Percentiles rank a stretch among this genome's conserved stretches.
Conservation (phyloP, 2,113 vertebrate genomes). For the Phocoena sinus region DNA sequence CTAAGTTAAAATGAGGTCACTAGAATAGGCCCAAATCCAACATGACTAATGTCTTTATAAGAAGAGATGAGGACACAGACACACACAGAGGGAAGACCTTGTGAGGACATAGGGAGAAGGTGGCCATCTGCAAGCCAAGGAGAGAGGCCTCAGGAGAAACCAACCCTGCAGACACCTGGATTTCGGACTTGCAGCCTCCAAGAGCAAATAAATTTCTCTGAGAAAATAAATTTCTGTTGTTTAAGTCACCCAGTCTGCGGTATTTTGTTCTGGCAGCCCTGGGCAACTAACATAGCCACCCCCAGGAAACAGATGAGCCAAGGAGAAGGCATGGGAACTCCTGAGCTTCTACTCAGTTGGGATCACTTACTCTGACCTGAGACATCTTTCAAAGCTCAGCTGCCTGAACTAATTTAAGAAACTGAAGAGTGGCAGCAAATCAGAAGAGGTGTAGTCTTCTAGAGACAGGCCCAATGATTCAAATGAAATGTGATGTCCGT, state of each 20-base stretch:
- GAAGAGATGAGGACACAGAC: neutral
- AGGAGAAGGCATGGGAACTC: neutral
- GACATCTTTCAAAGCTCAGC: neutral
- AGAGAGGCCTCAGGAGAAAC: neutral
- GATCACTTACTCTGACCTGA: neutral
- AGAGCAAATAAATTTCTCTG: neutral
- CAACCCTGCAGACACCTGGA: neutral
- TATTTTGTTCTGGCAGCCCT: neutral
- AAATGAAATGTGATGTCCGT: neutral
- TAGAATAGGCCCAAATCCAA: neutral
- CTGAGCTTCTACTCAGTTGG: neutral
- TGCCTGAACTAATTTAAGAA: neutral
- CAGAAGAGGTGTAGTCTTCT: neutral
- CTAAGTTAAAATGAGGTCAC: neutral
- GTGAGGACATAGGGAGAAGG: neutral
- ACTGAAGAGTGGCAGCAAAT: neutral
- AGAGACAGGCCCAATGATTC: neutral
- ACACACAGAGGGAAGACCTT: neutral
- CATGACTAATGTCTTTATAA: neutral
- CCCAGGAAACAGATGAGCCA: neutral
- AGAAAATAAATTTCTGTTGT: neutral
- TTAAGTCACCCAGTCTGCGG: neutral
- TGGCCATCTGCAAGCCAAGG: neutral
- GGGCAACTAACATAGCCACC: neutral
- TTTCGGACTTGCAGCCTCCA: neutral